These are phyloP conservation scores for Cynocephalus volans DNA, from an alignment of 2,113 vertebrate genomes.

Conservation along the genomic window DNA sequence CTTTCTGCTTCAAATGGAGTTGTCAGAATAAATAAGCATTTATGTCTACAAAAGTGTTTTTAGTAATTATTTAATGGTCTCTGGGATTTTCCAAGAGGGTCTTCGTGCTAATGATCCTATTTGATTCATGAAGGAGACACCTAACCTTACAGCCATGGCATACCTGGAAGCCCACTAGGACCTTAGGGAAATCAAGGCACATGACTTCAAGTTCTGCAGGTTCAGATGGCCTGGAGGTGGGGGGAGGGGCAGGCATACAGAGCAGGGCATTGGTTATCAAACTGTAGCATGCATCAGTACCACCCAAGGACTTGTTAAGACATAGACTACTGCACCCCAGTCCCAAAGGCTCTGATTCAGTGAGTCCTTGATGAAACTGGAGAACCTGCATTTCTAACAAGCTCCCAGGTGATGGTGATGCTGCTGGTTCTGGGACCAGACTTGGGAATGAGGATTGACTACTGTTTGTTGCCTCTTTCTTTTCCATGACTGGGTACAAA, in stretches of 20 bases:
- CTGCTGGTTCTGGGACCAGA: background rate
- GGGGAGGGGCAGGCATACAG: too few species aligned
- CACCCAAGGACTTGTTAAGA: background rate
- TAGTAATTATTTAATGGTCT: background rate
- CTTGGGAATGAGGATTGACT: background rate
- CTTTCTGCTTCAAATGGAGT: background rate
- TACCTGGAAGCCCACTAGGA: background rate
- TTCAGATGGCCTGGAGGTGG: background rate
- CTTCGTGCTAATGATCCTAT: background rate
- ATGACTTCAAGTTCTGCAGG: background rate
- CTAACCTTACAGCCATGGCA: fast-evolving
- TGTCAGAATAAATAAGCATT: background rate
- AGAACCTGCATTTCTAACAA: background rate
- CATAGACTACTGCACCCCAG: background rate
- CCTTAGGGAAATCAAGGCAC: too few species aligned
- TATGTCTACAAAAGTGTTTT: background rate
- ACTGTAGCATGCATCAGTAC: background rate
- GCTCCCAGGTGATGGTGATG: background rate
- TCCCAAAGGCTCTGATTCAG: background rate
- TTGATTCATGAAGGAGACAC: background rate
- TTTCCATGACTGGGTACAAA: background rate
- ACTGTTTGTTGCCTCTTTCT: background rate
- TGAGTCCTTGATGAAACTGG: background rate
- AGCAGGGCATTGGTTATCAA: background rate
- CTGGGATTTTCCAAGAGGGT: background rate